phyloP scores from a whole-genome alignment of 1,140 invertebrate species.

The Drosophila ananassae region DNA sequence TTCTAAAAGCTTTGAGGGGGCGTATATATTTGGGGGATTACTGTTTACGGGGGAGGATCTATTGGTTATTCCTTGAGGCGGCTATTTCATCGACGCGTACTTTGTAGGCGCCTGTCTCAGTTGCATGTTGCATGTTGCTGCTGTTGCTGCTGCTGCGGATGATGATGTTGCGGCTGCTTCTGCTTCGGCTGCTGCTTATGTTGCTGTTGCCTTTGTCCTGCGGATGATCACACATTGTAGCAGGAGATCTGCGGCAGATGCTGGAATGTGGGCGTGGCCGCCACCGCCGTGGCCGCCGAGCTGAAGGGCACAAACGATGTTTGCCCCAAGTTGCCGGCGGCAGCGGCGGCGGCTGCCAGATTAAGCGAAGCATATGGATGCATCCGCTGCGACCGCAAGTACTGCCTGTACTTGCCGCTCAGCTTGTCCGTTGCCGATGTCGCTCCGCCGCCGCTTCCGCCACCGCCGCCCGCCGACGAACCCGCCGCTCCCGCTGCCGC shows the following conservation, averaged over 20 bases:
- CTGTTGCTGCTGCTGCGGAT: neutral
- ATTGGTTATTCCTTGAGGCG: slow-evolving; percentile 46
- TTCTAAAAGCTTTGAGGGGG: slow-evolving; percentile 56
- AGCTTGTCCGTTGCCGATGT: slow-evolving; percentile 82
- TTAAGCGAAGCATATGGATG: slow-evolving; percentile 85
- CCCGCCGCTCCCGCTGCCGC: slow-evolving; percentile 47
- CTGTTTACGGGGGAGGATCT: slow-evolving; percentile 46
- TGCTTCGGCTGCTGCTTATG: neutral
- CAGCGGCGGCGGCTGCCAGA: slow-evolving; percentile 62
- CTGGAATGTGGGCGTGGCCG: slow-evolving; percentile 78
- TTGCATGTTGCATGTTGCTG: slow-evolving; percentile 43
- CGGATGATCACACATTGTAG: slow-evolving; percentile 85
- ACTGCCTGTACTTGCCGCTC: slow-evolving; percentile 86
- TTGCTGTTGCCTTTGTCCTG: slow-evolving; percentile 22
- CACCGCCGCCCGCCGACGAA: slow-evolving; percentile 19
- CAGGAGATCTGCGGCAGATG: slow-evolving; percentile 86
- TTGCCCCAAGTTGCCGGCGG: slow-evolving; percentile 67
- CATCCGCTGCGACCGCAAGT: slow-evolving; percentile 85
- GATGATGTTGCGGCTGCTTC: neutral
- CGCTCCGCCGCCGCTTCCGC: slow-evolving; percentile 28
- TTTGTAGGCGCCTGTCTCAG: slow-evolving; percentile 74
- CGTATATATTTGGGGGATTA: slow-evolving; percentile 29
- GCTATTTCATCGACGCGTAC: slow-evolving; percentile 73
- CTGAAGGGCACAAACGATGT: slow-evolving; percentile 84
- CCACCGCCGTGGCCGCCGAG: slow-evolving; percentile 60